phyloP scores from a whole-genome alignment of 35 echinoderm and acorn worm genomes.

The Anneissia japonica region DNA sequence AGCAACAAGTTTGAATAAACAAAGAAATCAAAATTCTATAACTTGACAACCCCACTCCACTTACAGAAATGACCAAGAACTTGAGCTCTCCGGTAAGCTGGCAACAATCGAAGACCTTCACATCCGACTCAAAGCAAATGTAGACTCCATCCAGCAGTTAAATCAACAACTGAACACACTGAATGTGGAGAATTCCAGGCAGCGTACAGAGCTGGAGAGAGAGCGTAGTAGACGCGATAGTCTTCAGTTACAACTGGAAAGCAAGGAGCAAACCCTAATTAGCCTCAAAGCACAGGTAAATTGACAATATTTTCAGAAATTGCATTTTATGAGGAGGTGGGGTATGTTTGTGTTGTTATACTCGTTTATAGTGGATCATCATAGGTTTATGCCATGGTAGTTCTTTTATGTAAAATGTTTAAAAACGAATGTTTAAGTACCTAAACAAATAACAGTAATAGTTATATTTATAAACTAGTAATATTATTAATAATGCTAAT shows the following conservation, averaged over 20 bases:
- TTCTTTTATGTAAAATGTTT: too few species aligned
- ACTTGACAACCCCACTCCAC: too few species aligned
- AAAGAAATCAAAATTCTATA: too few species aligned
- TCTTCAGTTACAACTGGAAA: slow-evolving; percentile 61
- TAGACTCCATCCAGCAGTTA: slow-evolving; percentile 82
- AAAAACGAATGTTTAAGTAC: too few species aligned
- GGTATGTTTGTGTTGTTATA: too few species aligned
- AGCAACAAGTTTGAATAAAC: too few species aligned
- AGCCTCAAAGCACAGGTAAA: slow-evolving; percentile 70
- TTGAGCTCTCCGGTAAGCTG: slow-evolving; percentile 75
- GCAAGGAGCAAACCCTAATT: slow-evolving; percentile 49
- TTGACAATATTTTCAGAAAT: background rate
- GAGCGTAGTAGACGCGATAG: slow-evolving; percentile 55
- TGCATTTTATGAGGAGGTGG: too few species aligned
- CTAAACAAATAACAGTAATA: too few species aligned
- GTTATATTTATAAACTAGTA: too few species aligned
- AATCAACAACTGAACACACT: slow-evolving; percentile 78
- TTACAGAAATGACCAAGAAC: slow-evolving; percentile 49
- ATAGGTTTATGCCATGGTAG: too few species aligned
- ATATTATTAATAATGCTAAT: too few species aligned
- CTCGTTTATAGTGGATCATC: too few species aligned
- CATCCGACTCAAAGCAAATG: slow-evolving; percentile 64
- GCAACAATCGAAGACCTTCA: slow-evolving; percentile 89
- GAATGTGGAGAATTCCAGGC: slow-evolving; percentile 68
- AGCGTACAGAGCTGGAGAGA: slow-evolving; percentile 64